Percentiles rank a stretch among this genome's conserved stretches.
Evolutionary conservation across 1,140 invertebrate genomes (phyloP).

Genomic region (Lineus longissimus): DNA sequence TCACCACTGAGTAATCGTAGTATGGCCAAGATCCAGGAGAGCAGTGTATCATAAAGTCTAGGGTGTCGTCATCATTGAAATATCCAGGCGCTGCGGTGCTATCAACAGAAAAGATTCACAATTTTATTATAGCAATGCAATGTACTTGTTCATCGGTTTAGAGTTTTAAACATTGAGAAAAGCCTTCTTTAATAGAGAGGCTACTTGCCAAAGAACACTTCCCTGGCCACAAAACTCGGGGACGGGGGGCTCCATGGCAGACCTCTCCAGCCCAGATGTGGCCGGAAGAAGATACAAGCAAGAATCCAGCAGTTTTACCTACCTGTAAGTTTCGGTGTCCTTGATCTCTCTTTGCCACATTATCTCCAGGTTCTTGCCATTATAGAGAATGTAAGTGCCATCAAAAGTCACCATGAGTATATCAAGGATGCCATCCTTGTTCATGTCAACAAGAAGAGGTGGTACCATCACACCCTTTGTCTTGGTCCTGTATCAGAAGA

Average conservation of each 20-base stretch:
- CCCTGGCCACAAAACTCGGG: background rate
- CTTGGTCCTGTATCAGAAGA: conserved; percentile 26
- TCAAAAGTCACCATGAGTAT: conserved; percentile 42
- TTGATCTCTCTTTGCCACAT: conserved; percentile 26
- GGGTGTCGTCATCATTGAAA: conserved; percentile 43
- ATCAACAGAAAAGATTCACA: conserved; percentile 11
- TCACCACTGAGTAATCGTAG: conserved; percentile 33
- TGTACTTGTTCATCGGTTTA: too few relatives aligned
- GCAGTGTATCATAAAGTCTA: conserved; percentile 47
- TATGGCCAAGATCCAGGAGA: conserved; percentile 35
- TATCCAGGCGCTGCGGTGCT: conserved; percentile 47
- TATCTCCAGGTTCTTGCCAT: conserved; percentile 33
- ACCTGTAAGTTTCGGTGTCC: background rate
- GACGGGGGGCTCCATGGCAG: too few relatives aligned
- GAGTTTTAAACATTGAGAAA: background rate
- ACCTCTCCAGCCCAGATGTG: too few relatives aligned
- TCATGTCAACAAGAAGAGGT: conserved; percentile 41
- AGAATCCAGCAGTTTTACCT: background rate
- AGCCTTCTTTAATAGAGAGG: background rate
- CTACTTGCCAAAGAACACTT: background rate
- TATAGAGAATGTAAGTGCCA: conserved; percentile 31
- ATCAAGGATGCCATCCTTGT: conserved; percentile 36
- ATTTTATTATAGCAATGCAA: background rate
- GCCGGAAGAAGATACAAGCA: background rate
- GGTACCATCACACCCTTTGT: conserved; percentile 45